A percentile compares a stretch with the other conserved stretches of the same genome.
phyloP scores from a whole-genome alignment of 2,888 invertebrate genomes.

The Meiosimyza decipiens region DNA sequence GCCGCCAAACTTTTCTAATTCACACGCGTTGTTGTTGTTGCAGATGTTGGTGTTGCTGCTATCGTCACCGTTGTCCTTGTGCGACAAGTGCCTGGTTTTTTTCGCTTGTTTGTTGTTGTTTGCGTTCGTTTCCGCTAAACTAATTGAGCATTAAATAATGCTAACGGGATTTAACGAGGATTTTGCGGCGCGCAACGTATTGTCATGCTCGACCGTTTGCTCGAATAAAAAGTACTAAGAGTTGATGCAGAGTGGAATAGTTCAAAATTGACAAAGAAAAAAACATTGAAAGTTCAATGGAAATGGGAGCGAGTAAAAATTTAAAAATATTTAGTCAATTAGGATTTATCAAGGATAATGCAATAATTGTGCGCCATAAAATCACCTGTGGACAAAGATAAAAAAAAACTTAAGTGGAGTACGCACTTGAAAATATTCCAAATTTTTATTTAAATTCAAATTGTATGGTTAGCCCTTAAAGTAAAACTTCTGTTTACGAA shows the following conservation, averaged over 20 bases:
- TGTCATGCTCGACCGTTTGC: not conserved
- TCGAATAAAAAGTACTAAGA: too few species aligned
- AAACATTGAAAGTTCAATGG: not conserved
- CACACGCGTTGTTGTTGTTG: not conserved
- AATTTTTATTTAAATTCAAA: too few species aligned
- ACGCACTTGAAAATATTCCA: too few species aligned
- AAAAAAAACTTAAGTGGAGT: too few species aligned
- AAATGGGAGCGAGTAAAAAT: not conserved
- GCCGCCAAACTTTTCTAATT: not conserved
- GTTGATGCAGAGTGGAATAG: not conserved
- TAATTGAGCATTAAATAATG: constrained; percentile 42
- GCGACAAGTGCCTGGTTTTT: too few species aligned
- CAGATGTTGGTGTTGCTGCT: not conserved
- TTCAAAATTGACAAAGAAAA: too few species aligned
- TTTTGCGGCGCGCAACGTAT: not conserved
- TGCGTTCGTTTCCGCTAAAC: constrained; percentile 28
- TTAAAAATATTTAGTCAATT: constrained; percentile 3
- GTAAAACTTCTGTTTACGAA: too few species aligned
- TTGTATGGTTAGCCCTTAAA: too few species aligned
- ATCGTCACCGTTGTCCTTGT: not conserved
- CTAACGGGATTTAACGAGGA: constrained; percentile 34
- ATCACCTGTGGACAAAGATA: constrained; percentile 18
- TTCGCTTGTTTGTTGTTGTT: constrained; percentile 4
- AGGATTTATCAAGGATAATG: constrained; percentile 16
- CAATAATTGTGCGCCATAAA: not conserved